phyloP scores from a whole-genome alignment of 2,113 vertebrate genomes.

The Orientallactaga bullata region DNA sequence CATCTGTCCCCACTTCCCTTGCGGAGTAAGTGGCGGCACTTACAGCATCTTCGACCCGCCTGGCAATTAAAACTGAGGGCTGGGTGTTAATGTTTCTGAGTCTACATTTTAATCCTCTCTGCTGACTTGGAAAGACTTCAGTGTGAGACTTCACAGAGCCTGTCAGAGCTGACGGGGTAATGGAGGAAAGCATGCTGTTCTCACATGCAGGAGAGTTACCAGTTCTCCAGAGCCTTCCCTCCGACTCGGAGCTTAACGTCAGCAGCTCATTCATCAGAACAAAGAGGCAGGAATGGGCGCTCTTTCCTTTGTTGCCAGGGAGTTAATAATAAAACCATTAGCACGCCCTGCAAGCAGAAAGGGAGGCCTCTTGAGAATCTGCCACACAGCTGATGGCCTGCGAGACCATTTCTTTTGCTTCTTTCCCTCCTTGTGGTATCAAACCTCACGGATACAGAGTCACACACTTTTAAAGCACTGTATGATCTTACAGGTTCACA shows the following conservation, averaged over 20 bases:
- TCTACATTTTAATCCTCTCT: constrained; percentile 64
- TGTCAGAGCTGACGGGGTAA: constrained; percentile 68
- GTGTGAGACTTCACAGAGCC: constrained; percentile 67
- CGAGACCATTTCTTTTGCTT: background rate
- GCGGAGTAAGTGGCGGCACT: background rate
- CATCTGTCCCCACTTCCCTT: background rate
- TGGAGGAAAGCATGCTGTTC: constrained; percentile 10
- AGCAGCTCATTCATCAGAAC: constrained; percentile 57
- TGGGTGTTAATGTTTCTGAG: constrained; percentile 58
- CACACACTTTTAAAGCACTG: background rate
- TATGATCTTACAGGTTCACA: background rate
- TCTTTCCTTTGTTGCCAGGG: constrained; percentile 43
- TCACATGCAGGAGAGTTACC: background rate
- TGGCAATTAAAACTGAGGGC: constrained; percentile 43
- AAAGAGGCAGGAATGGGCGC: constrained; percentile 50
- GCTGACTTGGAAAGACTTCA: constrained; percentile 58
- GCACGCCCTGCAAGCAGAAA: background rate
- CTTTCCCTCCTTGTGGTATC: background rate
- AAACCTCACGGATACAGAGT: background rate
- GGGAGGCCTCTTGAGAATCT: background rate
- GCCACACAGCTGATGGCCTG: background rate
- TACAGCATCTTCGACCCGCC: background rate
- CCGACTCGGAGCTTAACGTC: constrained; percentile 34
- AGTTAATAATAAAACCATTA: constrained; percentile 47
- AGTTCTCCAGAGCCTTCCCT: constrained; percentile 40